A percentile compares a stretch with the other conserved stretches of the same genome.
Evolutionary conservation across 2,888 invertebrate genomes (phyloP).

Genomic region (Serrognathus titanus): DNA sequence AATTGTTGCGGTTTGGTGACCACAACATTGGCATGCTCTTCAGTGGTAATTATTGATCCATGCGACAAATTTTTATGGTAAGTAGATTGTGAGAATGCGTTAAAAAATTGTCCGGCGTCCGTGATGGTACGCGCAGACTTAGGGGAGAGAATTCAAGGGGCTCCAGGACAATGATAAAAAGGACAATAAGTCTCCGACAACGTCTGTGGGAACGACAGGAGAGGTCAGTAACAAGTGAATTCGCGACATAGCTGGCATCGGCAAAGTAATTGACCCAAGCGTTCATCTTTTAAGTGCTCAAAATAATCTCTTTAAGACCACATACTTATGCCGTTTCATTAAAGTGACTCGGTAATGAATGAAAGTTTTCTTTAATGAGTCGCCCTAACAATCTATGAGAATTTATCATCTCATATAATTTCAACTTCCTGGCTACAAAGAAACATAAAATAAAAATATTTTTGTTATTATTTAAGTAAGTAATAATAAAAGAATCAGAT

Average conservation of each 20-base stretch:
- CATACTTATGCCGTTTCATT: constrained; percentile 2
- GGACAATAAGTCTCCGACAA: constrained; percentile 12
- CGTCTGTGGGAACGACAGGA: constrained; percentile 28
- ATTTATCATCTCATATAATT: too few species aligned
- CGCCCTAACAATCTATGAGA: background rate
- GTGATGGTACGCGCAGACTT: background rate
- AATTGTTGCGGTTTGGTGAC: constrained; percentile 19
- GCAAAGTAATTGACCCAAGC: constrained; percentile 23
- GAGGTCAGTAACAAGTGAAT: constrained; percentile 27
- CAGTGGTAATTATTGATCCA: too few species aligned
- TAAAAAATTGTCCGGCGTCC: background rate
- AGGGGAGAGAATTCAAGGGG: background rate
- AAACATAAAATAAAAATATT: too few species aligned
- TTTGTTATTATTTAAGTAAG: too few species aligned
- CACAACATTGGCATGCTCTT: constrained; percentile 4
- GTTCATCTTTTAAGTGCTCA: constrained; percentile 6
- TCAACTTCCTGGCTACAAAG: too few species aligned
- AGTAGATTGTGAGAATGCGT: constrained; percentile 18
- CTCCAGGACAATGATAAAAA: constrained; percentile 9
- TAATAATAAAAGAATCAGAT: too few species aligned
- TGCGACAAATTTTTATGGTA: constrained; percentile 9
- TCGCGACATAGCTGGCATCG: constrained; percentile 21
- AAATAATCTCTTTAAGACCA: constrained; percentile 11
- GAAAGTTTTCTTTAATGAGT: background rate
- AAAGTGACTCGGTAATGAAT: background rate